phyloP scores from a whole-genome alignment of 2,797 vertebrate species.

The Sebastes taczanowskii region DNA sequence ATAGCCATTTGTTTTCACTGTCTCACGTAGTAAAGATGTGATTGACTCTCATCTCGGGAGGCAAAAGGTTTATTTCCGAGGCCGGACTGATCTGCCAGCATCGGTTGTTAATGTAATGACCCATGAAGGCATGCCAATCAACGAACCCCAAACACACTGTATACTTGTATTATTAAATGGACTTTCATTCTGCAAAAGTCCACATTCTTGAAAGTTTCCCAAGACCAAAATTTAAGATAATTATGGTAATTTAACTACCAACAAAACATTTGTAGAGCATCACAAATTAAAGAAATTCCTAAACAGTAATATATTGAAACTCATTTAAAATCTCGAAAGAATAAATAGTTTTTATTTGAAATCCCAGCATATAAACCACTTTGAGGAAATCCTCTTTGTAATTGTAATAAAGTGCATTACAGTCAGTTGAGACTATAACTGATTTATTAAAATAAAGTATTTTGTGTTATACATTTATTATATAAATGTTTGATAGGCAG shows the following conservation, averaged over 20 bases:
- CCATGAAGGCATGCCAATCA: conserved; percentile 2
- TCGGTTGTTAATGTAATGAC: conserved; percentile 32
- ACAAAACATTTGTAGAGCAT: neutral
- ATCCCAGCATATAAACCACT: neutral
- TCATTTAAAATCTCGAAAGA: neutral
- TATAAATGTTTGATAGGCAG: neutral
- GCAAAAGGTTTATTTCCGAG: conserved; percentile 41
- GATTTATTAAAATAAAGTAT: neutral
- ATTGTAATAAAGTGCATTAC: neutral
- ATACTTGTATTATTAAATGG: neutral
- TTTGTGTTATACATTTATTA: neutral
- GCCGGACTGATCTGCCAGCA: neutral
- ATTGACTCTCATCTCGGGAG: conserved; percentile 48
- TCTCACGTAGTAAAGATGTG: conserved; percentile 40
- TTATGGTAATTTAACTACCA: neutral
- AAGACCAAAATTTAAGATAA: neutral
- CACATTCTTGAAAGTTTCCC: neutral
- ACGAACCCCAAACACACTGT: neutral
- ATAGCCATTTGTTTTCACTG: conserved; percentile 70
- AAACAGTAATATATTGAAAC: neutral
- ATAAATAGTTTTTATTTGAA: neutral
- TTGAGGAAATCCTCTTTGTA: neutral
- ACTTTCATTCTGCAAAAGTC: conserved; percentile 2
- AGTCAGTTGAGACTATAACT: neutral
- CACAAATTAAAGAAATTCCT: neutral